Evolutionary conservation across 2,797 vertebrate genomes (phyloP), one percentile per base, ranked within the genome.

Genomic region (Pseudopleuronectes americanus): DNA sequence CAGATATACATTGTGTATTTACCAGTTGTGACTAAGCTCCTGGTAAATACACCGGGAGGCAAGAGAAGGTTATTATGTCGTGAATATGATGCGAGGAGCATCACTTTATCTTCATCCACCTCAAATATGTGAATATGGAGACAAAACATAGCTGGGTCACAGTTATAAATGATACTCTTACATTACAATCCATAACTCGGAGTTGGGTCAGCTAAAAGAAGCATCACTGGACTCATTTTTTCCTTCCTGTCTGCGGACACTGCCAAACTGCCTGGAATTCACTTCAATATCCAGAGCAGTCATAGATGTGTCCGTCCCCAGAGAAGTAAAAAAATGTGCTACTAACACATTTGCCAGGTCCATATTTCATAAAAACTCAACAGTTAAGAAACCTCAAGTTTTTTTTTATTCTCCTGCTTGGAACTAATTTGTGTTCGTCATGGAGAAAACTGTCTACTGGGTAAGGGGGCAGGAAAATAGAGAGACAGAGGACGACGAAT

Each of bases 131-230:
- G n/a, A 69, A 65, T 58, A 58, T 16, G 16, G 61, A 66, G 58
- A 82, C 48, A 52, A 71, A 85, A 81, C 68, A 77, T 76, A 87
- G 86, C 53, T 84, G 49, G 87, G 90, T 84, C 88, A 83, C 1
- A 8, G 68, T 78, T 86, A 57, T 77, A 76, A 84, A 83, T 79
- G 77, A 71, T 53, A 58, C 58, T 33, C 56, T 74, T 76, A 81
- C 76, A 80, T 83, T 82, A 67, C 57, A 80, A 83, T 87, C 84
- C 74, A 68, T 80, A 79, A 84, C 63, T 88, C 67, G 67, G 76
- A 87, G 89, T 74, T 90, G 43, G 92, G 91, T 91, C 92, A 90
- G 84, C 85, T 92, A 93, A 92, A 91, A 91, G 87, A 88, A 84
- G 91, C 86, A 87, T 75, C 78, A 28, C 69, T 90, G 88, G 89